These are phyloP conservation scores for Chionoecetes opilio DNA, from an alignment of 1,140 invertebrate genomes.

Conservation along the genomic window DNA sequence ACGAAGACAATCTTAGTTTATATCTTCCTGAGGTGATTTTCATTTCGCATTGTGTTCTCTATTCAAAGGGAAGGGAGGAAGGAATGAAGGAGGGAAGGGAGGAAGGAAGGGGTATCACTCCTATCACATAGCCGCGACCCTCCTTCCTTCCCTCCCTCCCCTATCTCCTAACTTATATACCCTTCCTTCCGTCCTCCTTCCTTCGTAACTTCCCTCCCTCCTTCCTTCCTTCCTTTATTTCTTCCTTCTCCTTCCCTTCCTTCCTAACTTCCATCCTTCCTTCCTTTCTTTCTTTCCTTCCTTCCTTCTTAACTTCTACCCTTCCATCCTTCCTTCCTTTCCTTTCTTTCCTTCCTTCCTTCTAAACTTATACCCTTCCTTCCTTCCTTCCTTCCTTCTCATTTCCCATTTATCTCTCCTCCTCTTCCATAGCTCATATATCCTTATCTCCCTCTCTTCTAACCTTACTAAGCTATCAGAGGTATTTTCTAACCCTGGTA, in stretches of 20 bases:
- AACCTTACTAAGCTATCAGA: not conserved
- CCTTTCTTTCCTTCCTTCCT: not conserved
- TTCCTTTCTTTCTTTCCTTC: not conserved
- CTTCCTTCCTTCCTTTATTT: not conserved
- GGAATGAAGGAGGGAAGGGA: too few relatives aligned
- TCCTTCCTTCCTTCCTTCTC: not conserved
- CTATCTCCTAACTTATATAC: not conserved
- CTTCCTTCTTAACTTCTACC: not conserved
- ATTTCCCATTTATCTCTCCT: not conserved
- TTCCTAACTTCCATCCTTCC: not conserved
- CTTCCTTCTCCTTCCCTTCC: not conserved
- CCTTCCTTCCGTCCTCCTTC: not conserved
- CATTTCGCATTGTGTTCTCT: too few relatives aligned
- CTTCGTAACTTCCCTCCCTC: conserved; percentile 1
- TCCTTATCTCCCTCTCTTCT: too few relatives aligned
- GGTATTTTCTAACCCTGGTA: too few relatives aligned
- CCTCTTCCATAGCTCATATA: too few relatives aligned
- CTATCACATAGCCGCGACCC: not conserved
- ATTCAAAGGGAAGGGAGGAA: too few relatives aligned
- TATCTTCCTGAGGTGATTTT: too few relatives aligned
- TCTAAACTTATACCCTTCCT: not conserved
- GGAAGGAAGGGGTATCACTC: too few relatives aligned
- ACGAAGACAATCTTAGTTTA: too few relatives aligned
- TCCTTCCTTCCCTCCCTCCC: conserved; percentile 42
- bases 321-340: not conserved